phyloP scores from a whole-genome alignment of 2,797 vertebrate genomes.

The Pangasius mekongensis region DNA sequence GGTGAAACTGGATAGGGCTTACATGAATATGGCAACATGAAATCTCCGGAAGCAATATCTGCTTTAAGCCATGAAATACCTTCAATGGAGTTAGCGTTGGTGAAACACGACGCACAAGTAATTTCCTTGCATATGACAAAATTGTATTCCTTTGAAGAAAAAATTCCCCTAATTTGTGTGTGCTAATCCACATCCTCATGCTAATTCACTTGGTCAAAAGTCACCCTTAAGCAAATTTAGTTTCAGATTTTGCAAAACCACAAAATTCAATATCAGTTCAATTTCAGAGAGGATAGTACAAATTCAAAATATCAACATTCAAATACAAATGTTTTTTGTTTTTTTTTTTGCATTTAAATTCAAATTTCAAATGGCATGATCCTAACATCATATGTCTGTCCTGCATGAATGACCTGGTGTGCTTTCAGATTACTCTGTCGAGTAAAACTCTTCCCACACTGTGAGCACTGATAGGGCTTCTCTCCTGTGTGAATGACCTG shows the following conservation, averaged over 20 bases:
- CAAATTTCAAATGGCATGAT: not conserved
- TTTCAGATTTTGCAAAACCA: not conserved
- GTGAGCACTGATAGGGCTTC: not conserved
- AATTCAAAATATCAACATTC: not conserved
- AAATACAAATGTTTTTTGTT: not conserved
- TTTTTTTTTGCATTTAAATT: not conserved
- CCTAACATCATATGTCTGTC: not conserved
- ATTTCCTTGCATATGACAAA: not conserved
- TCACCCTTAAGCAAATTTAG: not conserved
- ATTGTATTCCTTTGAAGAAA: not conserved
- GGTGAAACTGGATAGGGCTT: not conserved
- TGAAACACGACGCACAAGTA: not conserved
- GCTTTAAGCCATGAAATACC: too few relatives aligned
- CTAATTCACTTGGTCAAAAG: not conserved
- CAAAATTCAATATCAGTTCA: not conserved
- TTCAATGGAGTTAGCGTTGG: not conserved
- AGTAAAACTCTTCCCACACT: constrained; percentile 1
- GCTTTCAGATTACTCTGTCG: not conserved
- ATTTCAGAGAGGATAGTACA: not conserved
- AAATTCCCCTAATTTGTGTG: too few relatives aligned
- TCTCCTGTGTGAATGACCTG: not conserved
- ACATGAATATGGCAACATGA: not conserved
- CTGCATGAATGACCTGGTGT: not conserved
- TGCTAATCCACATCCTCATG: not conserved
- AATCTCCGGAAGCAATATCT: not conserved